phyloP scores from a whole-genome alignment of 2,888 invertebrate species.

The Watsonalla binaria region DNA sequence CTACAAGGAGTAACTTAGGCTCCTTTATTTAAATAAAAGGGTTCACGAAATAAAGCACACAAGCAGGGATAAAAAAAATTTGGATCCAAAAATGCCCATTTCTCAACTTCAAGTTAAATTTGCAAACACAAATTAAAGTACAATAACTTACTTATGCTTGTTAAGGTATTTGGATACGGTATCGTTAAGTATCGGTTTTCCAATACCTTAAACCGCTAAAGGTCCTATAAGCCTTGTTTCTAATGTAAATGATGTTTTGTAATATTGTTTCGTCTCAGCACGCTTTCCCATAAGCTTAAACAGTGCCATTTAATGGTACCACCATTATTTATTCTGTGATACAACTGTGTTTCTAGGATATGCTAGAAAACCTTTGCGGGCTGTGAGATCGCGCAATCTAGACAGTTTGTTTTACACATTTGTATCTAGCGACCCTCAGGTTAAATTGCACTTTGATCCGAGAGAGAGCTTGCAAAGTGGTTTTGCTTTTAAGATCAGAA shows the following conservation, averaged over 20 bases:
- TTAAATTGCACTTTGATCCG: background rate
- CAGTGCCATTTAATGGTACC: conserved; percentile 2
- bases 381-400: background rate
- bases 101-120: too few species aligned
- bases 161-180: background rate
- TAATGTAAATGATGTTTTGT: conserved; percentile 26
- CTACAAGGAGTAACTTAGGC: too few species aligned
- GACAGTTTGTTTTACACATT: background rate
- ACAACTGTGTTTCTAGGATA: conserved; percentile 8
- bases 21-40: too few species aligned
- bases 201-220: conserved; percentile 17
- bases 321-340: too few species aligned
- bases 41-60: too few species aligned
- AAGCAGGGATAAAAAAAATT: too few species aligned
- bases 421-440: background rate
- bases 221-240: conserved; percentile 25
- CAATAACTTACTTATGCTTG: too few species aligned
- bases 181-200: background rate
- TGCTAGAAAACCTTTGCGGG: background rate
- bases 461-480: background rate
- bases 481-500: background rate
- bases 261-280: conserved; percentile 30
- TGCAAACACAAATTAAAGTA: too few species aligned
- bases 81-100: too few species aligned
- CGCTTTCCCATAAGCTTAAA: conserved; percentile 32